Evolutionary conservation across 2,797 vertebrate species (phyloP).

Genomic region (Myotis pilosus): DNA sequence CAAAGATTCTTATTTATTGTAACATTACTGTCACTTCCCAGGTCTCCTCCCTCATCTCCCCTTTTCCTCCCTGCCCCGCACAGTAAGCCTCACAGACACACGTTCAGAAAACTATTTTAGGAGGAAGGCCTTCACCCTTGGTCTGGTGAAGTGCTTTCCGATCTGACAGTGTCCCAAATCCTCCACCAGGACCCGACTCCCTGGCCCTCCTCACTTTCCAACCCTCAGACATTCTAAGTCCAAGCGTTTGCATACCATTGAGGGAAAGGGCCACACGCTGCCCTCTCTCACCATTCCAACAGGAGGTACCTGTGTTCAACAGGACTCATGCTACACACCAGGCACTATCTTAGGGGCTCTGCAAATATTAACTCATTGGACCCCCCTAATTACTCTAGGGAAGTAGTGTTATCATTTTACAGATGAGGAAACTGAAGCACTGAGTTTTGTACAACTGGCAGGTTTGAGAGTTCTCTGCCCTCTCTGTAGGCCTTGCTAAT

Average conservation of each 20-base stretch:
- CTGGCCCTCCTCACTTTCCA: neutral
- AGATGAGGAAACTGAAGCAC: slow-evolving; percentile 30
- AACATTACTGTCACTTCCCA: neutral
- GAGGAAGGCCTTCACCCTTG: neutral
- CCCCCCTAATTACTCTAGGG: neutral
- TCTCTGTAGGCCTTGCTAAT: neutral
- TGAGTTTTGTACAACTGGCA: neutral
- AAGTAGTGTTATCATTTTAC: neutral
- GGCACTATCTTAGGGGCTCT: neutral
- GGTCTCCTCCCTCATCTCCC: neutral
- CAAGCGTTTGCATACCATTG: neutral
- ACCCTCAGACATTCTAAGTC: neutral
- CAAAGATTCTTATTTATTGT: neutral
- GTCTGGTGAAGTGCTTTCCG: neutral
- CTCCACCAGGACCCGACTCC: neutral
- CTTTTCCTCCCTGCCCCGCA: neutral
- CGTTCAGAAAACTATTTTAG: neutral
- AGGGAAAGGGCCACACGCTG: neutral
- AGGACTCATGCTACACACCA: neutral
- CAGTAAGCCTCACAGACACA: neutral
- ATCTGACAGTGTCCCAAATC: neutral
- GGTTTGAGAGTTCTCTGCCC: neutral
- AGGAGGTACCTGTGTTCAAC: neutral
- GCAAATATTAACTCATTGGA: neutral
- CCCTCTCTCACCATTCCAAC: neutral